A percentile compares a stretch with the other conserved stretches of the same genome.
Evolutionary conservation across 2,888 invertebrate genomes (phyloP).

Genomic region (Geophilus truncorum): DNA sequence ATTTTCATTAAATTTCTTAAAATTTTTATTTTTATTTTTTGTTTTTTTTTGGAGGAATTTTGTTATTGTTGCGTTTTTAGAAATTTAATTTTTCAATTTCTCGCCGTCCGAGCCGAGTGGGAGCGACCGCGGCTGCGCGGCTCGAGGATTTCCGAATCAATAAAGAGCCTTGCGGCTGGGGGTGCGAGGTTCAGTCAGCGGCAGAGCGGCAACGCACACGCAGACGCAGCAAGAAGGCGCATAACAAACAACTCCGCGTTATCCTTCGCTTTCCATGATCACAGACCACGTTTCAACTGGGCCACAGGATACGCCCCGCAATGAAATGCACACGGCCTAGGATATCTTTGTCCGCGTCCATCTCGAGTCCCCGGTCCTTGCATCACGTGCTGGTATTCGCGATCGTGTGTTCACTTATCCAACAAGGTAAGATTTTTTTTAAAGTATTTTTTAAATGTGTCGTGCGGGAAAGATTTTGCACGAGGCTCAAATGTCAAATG

Average conservation of each 20-base stretch:
- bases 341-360: background rate
- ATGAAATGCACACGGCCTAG: background rate
- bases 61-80: background rate
- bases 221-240: background rate
- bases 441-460: too few species aligned
- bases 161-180: conserved; percentile 21
- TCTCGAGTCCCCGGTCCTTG: background rate
- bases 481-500: too few species aligned
- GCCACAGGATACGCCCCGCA: conserved; percentile 21
- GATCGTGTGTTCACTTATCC: background rate
- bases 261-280: background rate
- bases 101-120: background rate
- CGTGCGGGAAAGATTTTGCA: too few species aligned
- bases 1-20: too few species aligned
- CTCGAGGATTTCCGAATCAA: conserved; percentile 27
- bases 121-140: conserved; percentile 13
- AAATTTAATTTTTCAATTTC: background rate
- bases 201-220: conserved; percentile 20
- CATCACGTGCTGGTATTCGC: background rate
- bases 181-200: conserved; percentile 24
- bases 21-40: too few species aligned
- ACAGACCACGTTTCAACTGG: conserved; percentile 6
- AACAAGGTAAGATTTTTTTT: background rate
- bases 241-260: background rate
- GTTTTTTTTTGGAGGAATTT: too few species aligned